Conservation (phyloP, 2,797 vertebrate genomes). For the Craterocephalus amniculus region DNA sequence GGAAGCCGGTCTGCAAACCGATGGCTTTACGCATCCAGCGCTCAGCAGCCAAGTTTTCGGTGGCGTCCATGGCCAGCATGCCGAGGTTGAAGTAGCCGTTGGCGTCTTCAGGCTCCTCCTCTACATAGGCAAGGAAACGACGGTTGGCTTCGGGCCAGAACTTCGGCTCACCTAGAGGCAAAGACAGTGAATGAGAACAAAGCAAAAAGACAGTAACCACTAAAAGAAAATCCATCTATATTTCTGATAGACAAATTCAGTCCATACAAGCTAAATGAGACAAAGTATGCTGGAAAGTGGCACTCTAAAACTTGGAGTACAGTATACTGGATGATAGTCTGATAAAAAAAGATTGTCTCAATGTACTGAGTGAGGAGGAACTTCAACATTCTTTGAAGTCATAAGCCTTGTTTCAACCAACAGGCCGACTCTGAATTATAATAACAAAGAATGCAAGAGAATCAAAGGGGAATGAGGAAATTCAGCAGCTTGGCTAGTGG, state of each 20-base stretch:
- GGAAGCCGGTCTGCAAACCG: slow-evolving; percentile 89
- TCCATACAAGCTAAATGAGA: not conserved
- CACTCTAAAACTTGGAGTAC: too few relatives aligned
- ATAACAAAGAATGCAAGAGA: too few relatives aligned
- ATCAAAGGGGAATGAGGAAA: too few relatives aligned
- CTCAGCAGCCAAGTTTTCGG: slow-evolving; percentile 91
- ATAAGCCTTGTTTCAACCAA: too few relatives aligned
- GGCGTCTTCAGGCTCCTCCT: slow-evolving; percentile 93
- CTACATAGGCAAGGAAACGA: slow-evolving; percentile 91
- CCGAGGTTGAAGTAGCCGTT: slow-evolving; percentile 99
- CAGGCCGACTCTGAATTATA: too few relatives aligned
- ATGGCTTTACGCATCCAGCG: slow-evolving; percentile 97
- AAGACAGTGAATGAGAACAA: not conserved
- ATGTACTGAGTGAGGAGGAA: too few relatives aligned
- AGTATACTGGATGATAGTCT: too few relatives aligned
- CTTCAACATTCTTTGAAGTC: too few relatives aligned
- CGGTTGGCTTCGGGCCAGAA: slow-evolving; percentile 95
- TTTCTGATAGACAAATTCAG: not conserved
- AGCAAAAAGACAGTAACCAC: not conserved
- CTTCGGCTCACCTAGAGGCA: slow-evolving; percentile 86
- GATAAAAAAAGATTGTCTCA: too few relatives aligned
- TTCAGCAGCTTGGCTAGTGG: too few relatives aligned
- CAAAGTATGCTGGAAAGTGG: slow-evolving; percentile 2
- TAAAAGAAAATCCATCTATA: not conserved
- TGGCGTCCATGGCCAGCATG: slow-evolving; percentile 98